Evolutionary conservation across 2,113 vertebrate genomes (phyloP), one percentile per base, ranked within the genome.

Genomic region (Calidris pugnax): DNA sequence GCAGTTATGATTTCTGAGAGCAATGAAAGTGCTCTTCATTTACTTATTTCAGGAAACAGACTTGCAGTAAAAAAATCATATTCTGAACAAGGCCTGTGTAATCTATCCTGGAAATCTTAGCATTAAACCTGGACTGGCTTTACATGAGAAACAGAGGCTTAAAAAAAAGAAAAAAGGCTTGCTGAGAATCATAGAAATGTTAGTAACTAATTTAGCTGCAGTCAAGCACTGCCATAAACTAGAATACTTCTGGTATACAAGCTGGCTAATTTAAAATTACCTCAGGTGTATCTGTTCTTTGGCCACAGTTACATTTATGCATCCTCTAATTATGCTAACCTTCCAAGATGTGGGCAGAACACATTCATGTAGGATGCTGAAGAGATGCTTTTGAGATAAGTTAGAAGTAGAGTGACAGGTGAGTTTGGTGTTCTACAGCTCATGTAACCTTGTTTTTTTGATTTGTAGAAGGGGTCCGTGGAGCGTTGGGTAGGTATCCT

Each of bases 401-500:
- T 89, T 89, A 81, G 87, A 80, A 88, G 63, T 90, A 87, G 51
- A 87, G 75, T 90, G 86, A 60, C 60, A 96, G 91, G 95, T 75
- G 68, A 94, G 94, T 96, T 95, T 95, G 89, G 95, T 95, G 43
- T 96, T 96, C 81, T 68, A 76, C 69, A 96, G 95, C 95, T 96
- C 60, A 96, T 69, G 84, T 95, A 96, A 96, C 93, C 91, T 96
- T 96, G 93, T 97, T 96, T 96, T 96, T 96, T 96, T 96, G 89
- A 96, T 97, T 96, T 96, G 95, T 97, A 96, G 96, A 97, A 97
- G 96, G 96, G 95, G 18, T 95, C 95, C 95, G 81, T 95, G 96
- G 95, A 95, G 78, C 94, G 94, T 97, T 96, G 94, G 91, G 93
- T 96, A 96, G 96, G 94, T 96, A 94, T 96, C 53, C 7, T 56